phyloP scores from a whole-genome alignment of 2,888 invertebrate species.

The Colletes collaris region DNA sequence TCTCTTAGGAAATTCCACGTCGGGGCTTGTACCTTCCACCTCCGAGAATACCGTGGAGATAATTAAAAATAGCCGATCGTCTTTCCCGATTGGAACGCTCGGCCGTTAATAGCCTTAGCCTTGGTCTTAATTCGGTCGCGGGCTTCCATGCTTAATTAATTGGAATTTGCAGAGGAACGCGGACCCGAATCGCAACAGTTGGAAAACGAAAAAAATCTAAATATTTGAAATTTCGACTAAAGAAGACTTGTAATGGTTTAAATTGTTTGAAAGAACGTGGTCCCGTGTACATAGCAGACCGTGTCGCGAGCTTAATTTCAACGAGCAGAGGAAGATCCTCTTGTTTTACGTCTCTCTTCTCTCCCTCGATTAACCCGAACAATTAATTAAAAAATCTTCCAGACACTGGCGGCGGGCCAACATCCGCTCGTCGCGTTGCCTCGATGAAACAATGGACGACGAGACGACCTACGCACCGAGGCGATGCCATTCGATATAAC shows the following conservation, averaged over 20 bases:
- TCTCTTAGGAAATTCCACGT: constrained; percentile 27
- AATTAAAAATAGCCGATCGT: constrained; percentile 43
- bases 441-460: constrained; percentile 26
- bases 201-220: neutral
- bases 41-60: constrained; percentile 7
- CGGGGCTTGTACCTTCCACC: neutral
- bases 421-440: constrained; percentile 37
- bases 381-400: constrained; percentile 67
- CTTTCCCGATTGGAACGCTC: neutral
- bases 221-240: neutral
- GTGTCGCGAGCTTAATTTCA: neutral
- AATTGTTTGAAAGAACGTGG: no score
- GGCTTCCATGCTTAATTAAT: no score
- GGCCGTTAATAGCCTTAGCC: constrained; percentile 5
- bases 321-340: neutral
- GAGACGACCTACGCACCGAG: constrained; percentile 29
- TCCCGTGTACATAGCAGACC: neutral
- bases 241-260: no score
- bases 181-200: no score
- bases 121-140: neutral
- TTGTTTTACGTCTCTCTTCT: constrained; percentile 11
- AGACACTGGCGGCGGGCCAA: constrained; percentile 51
- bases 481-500: constrained; percentile 36
- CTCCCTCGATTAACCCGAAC: constrained; percentile 62
- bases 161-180: no score